Evolutionary conservation across 2,113 vertebrate species (phyloP).

Genomic region (Callipepla squamata): DNA sequence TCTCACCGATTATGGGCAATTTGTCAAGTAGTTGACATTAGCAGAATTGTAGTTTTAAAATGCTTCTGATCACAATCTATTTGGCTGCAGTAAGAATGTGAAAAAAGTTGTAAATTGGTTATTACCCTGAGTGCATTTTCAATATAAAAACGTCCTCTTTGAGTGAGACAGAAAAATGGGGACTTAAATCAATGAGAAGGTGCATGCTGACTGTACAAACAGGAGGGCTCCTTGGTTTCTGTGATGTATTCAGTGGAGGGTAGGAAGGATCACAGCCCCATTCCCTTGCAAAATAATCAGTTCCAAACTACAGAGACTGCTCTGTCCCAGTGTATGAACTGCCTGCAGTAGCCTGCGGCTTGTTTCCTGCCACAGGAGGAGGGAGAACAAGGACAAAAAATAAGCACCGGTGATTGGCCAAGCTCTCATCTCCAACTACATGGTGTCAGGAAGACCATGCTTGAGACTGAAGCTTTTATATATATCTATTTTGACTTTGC

Average conservation of each 20-base stretch:
- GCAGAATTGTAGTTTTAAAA: conserved; percentile 53
- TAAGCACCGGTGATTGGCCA: background rate
- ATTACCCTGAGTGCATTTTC: conserved; percentile 49
- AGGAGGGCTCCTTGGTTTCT: background rate
- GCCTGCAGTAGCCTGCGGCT: background rate
- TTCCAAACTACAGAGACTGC: conserved; percentile 13
- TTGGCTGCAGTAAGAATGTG: conserved; percentile 35
- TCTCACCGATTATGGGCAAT: conserved; percentile 68
- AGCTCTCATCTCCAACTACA: background rate
- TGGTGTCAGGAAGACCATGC: background rate
- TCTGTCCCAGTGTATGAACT: background rate
- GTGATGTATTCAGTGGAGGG: background rate
- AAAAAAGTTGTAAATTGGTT: conserved; percentile 60
- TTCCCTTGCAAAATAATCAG: conserved; percentile 14
- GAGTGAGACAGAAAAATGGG: conserved; percentile 41
- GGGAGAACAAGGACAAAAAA: background rate
- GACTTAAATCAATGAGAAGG: conserved; percentile 37
- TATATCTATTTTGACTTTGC: conserved; percentile 17
- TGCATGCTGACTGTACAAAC: conserved; percentile 25
- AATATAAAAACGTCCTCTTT: conserved; percentile 42
- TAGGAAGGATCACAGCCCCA: conserved; percentile 7
- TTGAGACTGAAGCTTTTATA: conserved; percentile 9
- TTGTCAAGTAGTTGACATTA: conserved; percentile 75
- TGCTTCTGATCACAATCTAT: conserved; percentile 56
- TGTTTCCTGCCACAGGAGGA: background rate